Conservation (phyloP, 64 coral and sea anemone genomes). For the Pocillopora verrucosa region DNA sequence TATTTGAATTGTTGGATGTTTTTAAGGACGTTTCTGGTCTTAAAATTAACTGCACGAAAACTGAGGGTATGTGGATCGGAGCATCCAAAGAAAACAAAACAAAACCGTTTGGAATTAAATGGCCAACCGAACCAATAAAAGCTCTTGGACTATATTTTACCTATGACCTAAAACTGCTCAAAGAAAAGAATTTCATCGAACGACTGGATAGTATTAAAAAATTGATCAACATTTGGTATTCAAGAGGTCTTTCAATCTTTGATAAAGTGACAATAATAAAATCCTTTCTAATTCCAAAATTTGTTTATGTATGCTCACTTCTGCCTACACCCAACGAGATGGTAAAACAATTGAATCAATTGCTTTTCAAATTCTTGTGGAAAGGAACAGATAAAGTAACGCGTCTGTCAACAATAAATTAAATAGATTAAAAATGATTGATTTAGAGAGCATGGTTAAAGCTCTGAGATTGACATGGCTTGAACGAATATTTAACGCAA, state of each 20-base stretch:
- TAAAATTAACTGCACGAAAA: constrained; percentile 3
- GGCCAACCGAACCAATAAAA: no score
- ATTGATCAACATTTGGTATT: background rate
- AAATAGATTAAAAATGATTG: no score
- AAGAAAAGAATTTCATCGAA: constrained; percentile 12
- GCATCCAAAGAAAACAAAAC: background rate
- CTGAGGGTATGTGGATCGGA: constrained; percentile 1
- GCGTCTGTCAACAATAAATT: no score
- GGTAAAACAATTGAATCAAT: background rate
- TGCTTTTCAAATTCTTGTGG: constrained; percentile 6
- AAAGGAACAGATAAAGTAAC: constrained; percentile 17
- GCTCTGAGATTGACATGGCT: no score
- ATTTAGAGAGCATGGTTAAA: no score
- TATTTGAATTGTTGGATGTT: background rate
- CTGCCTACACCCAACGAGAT: background rate
- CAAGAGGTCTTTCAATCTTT: background rate
- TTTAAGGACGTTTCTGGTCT: background rate
- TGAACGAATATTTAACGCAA: no score
- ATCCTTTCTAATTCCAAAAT: constrained; percentile 7
- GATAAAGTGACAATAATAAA: background rate
- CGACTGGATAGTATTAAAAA: constrained; percentile 14
- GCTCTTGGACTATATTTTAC: background rate
- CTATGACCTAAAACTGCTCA: background rate
- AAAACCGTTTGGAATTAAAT: constrained; percentile 6
- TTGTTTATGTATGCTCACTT: constrained; percentile 3